phyloP scores from a whole-genome alignment of 2,888 invertebrate genomes.

The Acleris emargana region DNA sequence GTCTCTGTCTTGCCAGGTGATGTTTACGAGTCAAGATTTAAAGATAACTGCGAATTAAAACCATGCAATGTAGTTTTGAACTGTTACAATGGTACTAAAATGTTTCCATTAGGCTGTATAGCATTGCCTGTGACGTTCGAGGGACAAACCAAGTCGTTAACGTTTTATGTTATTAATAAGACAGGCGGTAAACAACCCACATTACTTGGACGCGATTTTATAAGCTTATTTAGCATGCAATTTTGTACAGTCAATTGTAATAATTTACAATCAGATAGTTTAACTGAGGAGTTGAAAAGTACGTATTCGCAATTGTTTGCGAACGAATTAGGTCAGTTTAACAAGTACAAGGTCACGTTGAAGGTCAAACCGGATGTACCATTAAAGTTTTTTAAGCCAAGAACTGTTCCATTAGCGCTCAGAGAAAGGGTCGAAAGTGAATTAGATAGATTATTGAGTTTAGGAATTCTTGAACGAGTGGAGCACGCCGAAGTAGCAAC shows the following conservation, averaged over 20 bases:
- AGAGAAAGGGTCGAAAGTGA: conserved; percentile 35
- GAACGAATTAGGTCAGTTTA: conserved; percentile 34
- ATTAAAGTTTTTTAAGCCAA: conserved; percentile 37
- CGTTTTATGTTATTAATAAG: conserved; percentile 21
- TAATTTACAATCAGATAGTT: conserved; percentile 11
- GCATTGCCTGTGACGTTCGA: conserved; percentile 23
- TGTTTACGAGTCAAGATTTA: too few relatives aligned
- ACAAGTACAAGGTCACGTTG: conserved; percentile 35
- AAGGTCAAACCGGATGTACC: conserved; percentile 31
- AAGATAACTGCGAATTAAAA: too few relatives aligned
- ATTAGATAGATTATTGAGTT: conserved; percentile 30
- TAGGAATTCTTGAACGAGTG: conserved; percentile 37
- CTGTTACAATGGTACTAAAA: conserved; percentile 29
- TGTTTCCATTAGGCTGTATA: conserved; percentile 25
- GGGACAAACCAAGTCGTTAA: neutral
- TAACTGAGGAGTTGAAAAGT: neutral
- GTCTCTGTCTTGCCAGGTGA: conserved; percentile 27
- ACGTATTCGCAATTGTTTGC: conserved; percentile 25
- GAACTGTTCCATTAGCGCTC: conserved; percentile 36
- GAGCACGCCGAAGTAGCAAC: conserved; percentile 35
- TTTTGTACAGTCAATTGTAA: conserved; percentile 29
- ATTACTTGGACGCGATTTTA: conserved; percentile 33
- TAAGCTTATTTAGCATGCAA: conserved; percentile 27
- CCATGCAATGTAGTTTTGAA: conserved; percentile 17
- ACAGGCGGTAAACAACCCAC: conserved; percentile 1